A percentile compares a stretch with the other conserved stretches of the same genome.
Conservation (phyloP, 2,888 invertebrate species). For the Pammene fasciana region DNA sequence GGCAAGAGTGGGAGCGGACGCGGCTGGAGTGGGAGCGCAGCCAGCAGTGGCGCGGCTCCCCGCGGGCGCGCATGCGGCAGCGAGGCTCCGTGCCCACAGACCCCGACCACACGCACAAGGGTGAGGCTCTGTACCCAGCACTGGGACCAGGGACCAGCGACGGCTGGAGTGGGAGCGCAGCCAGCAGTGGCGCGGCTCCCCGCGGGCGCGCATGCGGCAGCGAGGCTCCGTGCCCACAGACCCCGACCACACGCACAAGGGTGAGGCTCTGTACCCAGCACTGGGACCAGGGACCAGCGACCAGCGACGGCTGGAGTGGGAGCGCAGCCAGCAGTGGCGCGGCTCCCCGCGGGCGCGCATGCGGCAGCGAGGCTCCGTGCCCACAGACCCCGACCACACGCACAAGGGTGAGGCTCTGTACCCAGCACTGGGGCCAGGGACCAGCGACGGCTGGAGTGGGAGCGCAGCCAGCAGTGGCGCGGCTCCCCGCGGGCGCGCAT, state of each 20-base stretch:
- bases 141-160: slow-evolving; percentile 98
- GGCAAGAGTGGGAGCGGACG: slow-evolving; percentile 94
- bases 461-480: slow-evolving; percentile 89
- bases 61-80: slow-evolving; percentile 57
- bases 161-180: slow-evolving; percentile 94
- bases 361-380: slow-evolving; percentile 59
- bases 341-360: slow-evolving; percentile 68
- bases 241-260: slow-evolving; percentile 19
- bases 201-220: slow-evolving; percentile 57
- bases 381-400: slow-evolving; percentile 50
- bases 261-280: slow-evolving; percentile 70
- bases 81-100: slow-evolving; percentile 63
- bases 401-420: slow-evolving; percentile 1
- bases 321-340: slow-evolving; percentile 90
- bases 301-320: slow-evolving; percentile 93
- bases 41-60: slow-evolving; percentile 83
- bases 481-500: too few species aligned
- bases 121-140: slow-evolving; percentile 70
- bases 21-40: slow-evolving; percentile 94
- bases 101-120: slow-evolving; percentile 18
- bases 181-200: slow-evolving; percentile 83
- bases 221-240: slow-evolving; percentile 63
- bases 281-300: slow-evolving; percentile 98
- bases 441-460: slow-evolving; percentile 93
- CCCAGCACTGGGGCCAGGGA: slow-evolving; percentile 96